phyloP scores from a whole-genome alignment of 2,888 invertebrate genomes.

The Zygogramma bicolorata region DNA sequence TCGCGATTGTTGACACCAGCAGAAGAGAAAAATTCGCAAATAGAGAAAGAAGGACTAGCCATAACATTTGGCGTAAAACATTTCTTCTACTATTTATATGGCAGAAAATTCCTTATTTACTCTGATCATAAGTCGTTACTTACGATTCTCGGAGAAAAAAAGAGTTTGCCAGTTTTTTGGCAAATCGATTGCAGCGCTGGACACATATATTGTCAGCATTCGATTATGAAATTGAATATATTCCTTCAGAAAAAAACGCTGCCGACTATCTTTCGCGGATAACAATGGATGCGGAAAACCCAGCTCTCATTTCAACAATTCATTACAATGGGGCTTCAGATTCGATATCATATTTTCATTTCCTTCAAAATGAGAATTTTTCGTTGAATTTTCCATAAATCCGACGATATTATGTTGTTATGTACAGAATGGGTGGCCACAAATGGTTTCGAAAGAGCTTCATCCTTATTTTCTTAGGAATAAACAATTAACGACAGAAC shows the following conservation, averaged over 20 bases:
- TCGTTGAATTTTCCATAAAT: no score
- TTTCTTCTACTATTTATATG: background rate
- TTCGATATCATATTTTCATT: background rate
- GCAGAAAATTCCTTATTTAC: no score
- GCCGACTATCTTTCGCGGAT: background rate
- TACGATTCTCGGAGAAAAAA: background rate
- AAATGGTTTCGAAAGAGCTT: background rate
- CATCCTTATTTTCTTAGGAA: constrained; percentile 3
- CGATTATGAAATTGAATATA: constrained; percentile 1
- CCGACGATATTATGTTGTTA: no score
- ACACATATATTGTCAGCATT: background rate
- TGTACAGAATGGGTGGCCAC: constrained; percentile 21
- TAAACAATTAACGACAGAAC: constrained; percentile 21
- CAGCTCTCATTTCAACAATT: no score
- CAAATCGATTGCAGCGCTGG: constrained; percentile 6
- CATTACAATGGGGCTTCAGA: no score
- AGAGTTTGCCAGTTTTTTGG: constrained; percentile 8
- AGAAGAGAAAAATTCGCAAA: background rate
- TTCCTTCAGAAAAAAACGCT: background rate
- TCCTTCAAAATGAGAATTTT: no score
- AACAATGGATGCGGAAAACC: no score
- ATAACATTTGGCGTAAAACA: background rate
- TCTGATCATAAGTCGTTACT: background rate
- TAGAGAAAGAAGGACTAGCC: background rate
- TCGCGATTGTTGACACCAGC: background rate